Conservation (phyloP, 2,113 vertebrate genomes). For the Cervus canadensis region DNA sequence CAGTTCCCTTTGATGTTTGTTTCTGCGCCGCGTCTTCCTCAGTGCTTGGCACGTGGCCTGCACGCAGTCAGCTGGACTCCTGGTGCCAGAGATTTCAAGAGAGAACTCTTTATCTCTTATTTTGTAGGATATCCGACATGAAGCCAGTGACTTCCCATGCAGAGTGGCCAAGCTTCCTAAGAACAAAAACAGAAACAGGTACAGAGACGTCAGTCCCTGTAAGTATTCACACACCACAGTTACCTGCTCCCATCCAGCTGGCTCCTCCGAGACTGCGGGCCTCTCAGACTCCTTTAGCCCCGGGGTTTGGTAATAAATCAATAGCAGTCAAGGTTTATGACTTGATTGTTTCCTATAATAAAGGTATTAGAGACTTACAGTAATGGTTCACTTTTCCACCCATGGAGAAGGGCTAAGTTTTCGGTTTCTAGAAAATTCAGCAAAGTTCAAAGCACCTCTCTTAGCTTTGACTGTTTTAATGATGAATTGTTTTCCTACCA, state of each 20-base stretch:
- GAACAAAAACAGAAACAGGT: conserved; percentile 97
- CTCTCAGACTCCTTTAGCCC: background rate
- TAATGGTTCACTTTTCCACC: background rate
- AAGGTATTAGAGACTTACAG: background rate
- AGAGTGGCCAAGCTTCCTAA: conserved; percentile 94
- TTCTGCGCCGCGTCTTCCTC: background rate
- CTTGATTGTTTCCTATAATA: background rate
- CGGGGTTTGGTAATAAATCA: background rate
- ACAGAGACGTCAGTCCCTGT: conserved; percentile 99
- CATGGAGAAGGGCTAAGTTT: background rate
- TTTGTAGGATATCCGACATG: conserved; percentile 91
- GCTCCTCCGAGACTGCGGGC: background rate
- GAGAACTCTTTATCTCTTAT: conserved; percentile 40
- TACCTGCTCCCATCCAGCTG: background rate
- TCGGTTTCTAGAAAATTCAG: conserved; percentile 51
- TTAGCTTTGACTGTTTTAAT: conserved; percentile 12
- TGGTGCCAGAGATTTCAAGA: conserved; percentile 31
- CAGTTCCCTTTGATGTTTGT: background rate
- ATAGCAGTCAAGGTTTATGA: background rate
- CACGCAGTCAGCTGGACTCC: background rate
- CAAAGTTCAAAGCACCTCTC: background rate
- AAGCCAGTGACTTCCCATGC: conserved; percentile 97
- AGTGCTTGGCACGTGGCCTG: background rate
- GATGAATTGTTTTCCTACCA: conserved; percentile 59
- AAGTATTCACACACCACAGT: conserved; percentile 77